These are phyloP conservation scores for Chaetodon trifascialis DNA, from an alignment of 2,113 vertebrate genomes.

Conservation along the genomic window DNA sequence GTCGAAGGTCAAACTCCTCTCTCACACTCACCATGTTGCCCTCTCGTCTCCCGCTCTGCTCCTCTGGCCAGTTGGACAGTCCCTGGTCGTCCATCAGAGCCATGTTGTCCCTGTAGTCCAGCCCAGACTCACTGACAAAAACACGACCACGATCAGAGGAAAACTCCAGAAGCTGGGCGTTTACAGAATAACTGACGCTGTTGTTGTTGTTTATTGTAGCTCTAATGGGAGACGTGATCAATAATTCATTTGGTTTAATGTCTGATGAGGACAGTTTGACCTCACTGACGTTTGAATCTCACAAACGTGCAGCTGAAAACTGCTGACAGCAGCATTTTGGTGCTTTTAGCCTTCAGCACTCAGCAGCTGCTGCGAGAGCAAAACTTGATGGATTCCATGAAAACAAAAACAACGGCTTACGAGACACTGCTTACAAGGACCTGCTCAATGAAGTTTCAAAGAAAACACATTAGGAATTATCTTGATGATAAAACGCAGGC, in stretches of 20 bases:
- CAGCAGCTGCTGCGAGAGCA: too few species aligned
- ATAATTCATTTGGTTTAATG: background rate
- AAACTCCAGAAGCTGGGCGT: background rate
- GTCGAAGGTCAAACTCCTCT: background rate
- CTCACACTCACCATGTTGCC: conserved; percentile 47
- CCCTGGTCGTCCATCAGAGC: conserved; percentile 26
- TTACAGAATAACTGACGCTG: background rate
- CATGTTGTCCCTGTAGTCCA: conserved; percentile 17
- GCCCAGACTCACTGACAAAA: conserved; percentile 49
- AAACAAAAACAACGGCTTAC: too few species aligned
- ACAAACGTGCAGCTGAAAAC: too few species aligned
- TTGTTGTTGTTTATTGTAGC: too few species aligned
- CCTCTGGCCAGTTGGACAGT: conserved; percentile 42
- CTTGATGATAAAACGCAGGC: too few species aligned
- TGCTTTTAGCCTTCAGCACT: too few species aligned
- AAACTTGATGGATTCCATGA: too few species aligned
- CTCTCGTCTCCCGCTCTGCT: conserved; percentile 42
- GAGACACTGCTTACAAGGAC: too few species aligned
- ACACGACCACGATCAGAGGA: background rate
- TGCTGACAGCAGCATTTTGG: too few species aligned
- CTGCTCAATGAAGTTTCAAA: too few species aligned
- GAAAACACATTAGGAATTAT: too few species aligned
- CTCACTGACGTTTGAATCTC: too few species aligned
- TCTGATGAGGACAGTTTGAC: background rate
- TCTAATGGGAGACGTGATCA: background rate